These are phyloP conservation scores for Antennarius striatus DNA, from an alignment of 2,113 vertebrate genomes.

Conservation along the genomic window DNA sequence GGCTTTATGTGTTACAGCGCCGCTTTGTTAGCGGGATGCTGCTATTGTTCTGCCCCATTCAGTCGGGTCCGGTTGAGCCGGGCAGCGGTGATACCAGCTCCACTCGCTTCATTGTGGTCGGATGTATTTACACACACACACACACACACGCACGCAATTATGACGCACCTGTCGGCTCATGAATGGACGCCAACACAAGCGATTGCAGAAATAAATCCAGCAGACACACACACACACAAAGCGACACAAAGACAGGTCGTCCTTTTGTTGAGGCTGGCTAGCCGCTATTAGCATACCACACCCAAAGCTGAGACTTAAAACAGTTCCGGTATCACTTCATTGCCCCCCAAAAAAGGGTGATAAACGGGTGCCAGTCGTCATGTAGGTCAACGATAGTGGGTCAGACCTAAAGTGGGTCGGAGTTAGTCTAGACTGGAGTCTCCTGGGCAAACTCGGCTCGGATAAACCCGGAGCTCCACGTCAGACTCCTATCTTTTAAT, in stretches of 20 bases:
- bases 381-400: conserved; percentile 33
- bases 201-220: too few species aligned
- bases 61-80: conserved; percentile 16
- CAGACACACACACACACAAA: too few species aligned
- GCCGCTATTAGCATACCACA: too few species aligned
- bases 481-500: conserved; percentile 47
- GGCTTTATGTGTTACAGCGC: conserved; percentile 51
- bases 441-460: conserved; percentile 31
- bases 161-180: conserved; percentile 29
- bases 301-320: too few species aligned
- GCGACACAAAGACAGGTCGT: too few species aligned
- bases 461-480: conserved; percentile 34
- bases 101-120: too few species aligned
- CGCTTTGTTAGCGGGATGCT: conserved; percentile 58
- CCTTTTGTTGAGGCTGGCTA: too few species aligned
- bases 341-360: too few species aligned
- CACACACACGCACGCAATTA: neutral
- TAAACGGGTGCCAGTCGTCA: neutral
- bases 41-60: conserved; percentile 60
- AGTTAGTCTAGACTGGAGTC: conserved; percentile 34
- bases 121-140: neutral
- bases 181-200: too few species aligned
- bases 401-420: conserved; percentile 34
- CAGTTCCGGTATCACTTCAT: too few species aligned
- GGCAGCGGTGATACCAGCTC: neutral